Conservation (phyloP, 2,797 vertebrate genomes). For the Phoxinus dragarum region DNA sequence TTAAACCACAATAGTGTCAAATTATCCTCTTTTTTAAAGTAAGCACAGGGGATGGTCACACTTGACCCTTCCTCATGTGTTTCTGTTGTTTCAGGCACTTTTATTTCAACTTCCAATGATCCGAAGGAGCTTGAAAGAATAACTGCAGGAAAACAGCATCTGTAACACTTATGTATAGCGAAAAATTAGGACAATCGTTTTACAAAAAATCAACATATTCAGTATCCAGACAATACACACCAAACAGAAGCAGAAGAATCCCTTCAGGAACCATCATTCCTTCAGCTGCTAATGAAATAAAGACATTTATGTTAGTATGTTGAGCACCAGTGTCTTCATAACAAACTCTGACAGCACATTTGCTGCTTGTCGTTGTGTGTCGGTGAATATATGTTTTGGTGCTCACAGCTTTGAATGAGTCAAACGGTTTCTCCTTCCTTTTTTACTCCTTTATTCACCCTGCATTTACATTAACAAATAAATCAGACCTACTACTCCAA, state of each 20-base stretch:
- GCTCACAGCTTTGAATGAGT: conserved; percentile 45
- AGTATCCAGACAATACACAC: conserved; percentile 10
- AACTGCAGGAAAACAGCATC: neutral
- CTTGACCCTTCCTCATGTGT: conserved; percentile 68
- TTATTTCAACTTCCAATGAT: accelerated
- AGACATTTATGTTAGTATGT: neutral
- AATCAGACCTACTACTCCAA: neutral
- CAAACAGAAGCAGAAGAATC: neutral
- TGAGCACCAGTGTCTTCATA: no score
- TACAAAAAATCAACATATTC: neutral
- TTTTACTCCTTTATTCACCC: neutral
- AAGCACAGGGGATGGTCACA: conserved; percentile 57
- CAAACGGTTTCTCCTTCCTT: neutral
- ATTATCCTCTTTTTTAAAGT: accelerated
- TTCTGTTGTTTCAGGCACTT: accelerated
- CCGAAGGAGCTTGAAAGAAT: neutral
- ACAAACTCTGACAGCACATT: neutral
- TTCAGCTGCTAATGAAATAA: conserved; percentile 41
- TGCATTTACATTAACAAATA: neutral
- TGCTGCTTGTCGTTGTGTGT: neutral
- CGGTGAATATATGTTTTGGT: neutral
- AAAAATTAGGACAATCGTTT: neutral
- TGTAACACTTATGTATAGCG: neutral
- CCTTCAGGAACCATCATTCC: neutral
- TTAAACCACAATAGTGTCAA: conserved; percentile 71